Conservation (phyloP, 2,888 invertebrate genomes). For the Bombylius major region DNA sequence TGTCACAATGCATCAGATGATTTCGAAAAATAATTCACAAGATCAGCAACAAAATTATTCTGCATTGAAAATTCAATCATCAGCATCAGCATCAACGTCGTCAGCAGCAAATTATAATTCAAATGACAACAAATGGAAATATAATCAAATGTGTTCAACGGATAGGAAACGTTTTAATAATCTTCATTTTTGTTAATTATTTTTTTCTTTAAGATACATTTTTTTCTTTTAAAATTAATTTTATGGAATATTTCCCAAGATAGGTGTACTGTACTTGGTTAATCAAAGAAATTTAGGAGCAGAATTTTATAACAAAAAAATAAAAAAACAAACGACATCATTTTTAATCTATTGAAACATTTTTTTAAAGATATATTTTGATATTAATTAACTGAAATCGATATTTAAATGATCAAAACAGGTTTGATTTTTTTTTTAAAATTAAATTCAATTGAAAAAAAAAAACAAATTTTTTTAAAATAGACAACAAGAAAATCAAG, state of each 20-base stretch:
- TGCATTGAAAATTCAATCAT: not conserved
- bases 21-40: slow-evolving; percentile 23
- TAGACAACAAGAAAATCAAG: too few species aligned
- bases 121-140: slow-evolving; percentile 31
- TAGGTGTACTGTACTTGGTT: too few species aligned
- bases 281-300: too few species aligned
- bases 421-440: too few species aligned
- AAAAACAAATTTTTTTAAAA: too few species aligned
- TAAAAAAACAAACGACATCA: too few species aligned
- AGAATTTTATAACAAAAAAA: too few species aligned
- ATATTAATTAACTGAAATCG: too few species aligned
- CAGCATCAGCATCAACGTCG: slow-evolving; percentile 1
- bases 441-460: too few species aligned
- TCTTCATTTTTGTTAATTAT: slow-evolving; percentile 29
- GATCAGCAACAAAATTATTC: not conserved
- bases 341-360: too few species aligned
- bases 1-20: slow-evolving; percentile 22
- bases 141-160: slow-evolving; percentile 31
- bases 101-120: slow-evolving; percentile 18
- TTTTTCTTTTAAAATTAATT: not conserved
- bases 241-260: not conserved
- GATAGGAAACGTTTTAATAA: slow-evolving; percentile 31
- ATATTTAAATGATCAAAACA: too few species aligned
- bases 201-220: not conserved
- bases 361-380: too few species aligned